Evolutionary conservation across 1,140 invertebrate species (phyloP), one percentile per base, ranked within the genome.

Genomic region (Ridgeia piscesae): DNA sequence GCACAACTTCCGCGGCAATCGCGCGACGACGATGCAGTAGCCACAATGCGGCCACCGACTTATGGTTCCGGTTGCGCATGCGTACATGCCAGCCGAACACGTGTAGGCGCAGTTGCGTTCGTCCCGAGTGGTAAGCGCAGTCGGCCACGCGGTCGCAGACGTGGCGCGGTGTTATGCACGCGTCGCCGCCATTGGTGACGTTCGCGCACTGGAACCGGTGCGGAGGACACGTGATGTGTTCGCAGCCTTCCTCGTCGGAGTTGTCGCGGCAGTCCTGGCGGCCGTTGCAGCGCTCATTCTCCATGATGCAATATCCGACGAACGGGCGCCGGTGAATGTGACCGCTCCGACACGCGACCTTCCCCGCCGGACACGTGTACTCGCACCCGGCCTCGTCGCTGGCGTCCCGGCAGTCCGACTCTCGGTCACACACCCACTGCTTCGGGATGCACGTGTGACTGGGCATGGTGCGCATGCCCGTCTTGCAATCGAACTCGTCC

Each of bases 221-320:
- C n/a, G 89, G 31, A 34, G 89, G 89, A 90, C 89, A 90, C 34
- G 34, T 90, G 89, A 90, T 50, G 91, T 91, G 17, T 21, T 17
- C 1, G n/a, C 91, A 91, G 91, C 6, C 42, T 50, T 91, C 42
- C 48, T 92, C 91, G 35, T 92, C 91, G 17, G 50, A 88, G 33
- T 88, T 88, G 88, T 92, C 91, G 33, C 88, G 77, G 92, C 93
- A 93, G 35, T 93, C 93, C 50, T 93, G 89, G 0, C 88, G 77
- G 33, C 92, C 92, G 34, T 93, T 92, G 89, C 93, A 93, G 35
- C 42, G 58, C 33, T 92, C 77, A n/a, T 91, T 35, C 48, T 93
- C 88, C 17, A 34, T 31, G 92, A 93, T 93, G 93, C 93, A 93
- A n/a, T 77, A 91, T 2, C 91, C 91, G 31, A 34, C 33, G 77